Evolutionary conservation across 1,140 invertebrate species (phyloP).

Genomic region (Zaprionus inermis): DNA sequence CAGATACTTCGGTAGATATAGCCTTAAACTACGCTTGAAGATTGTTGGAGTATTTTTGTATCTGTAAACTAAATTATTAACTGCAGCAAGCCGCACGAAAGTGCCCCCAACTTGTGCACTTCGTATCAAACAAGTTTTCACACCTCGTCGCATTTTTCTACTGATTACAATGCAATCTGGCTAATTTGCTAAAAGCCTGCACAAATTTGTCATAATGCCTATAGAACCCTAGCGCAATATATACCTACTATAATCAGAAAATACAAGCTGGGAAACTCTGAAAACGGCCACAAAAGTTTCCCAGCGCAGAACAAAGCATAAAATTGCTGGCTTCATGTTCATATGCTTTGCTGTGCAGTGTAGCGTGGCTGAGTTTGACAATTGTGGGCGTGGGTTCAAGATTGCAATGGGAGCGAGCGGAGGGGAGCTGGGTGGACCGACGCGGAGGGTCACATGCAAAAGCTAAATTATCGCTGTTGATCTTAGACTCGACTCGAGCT

Average conservation of each 20-base stretch:
- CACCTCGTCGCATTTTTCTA: not conserved
- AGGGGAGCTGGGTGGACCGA: not conserved
- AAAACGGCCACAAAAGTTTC: slow-evolving; percentile 1
- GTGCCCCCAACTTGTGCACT: not conserved
- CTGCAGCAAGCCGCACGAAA: not conserved
- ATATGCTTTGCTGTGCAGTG: slow-evolving; percentile 29
- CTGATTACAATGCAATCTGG: not conserved
- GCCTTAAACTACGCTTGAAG: not conserved
- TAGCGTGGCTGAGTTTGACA: slow-evolving; percentile 37
- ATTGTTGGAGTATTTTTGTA: not conserved
- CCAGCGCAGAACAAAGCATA: slow-evolving; percentile 43
- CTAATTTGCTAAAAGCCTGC: slow-evolving; percentile 4
- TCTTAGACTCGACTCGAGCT: slow-evolving; percentile 39
- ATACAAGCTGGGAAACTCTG: not conserved
- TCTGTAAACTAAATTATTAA: not conserved
- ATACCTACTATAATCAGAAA: not conserved
- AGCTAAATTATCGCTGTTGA: slow-evolving; percentile 49
- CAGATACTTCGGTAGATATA: not conserved
- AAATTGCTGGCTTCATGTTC: slow-evolving; percentile 34
- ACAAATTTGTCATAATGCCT: slow-evolving; percentile 10
- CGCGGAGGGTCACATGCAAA: slow-evolving; percentile 35
- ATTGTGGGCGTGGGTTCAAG: slow-evolving; percentile 28
- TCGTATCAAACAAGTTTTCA: not conserved
- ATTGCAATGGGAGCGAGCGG: not conserved
- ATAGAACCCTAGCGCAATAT: not conserved